Evolutionary conservation across 2,888 invertebrate genomes (phyloP).

Genomic region (Notodonta ziczac): DNA sequence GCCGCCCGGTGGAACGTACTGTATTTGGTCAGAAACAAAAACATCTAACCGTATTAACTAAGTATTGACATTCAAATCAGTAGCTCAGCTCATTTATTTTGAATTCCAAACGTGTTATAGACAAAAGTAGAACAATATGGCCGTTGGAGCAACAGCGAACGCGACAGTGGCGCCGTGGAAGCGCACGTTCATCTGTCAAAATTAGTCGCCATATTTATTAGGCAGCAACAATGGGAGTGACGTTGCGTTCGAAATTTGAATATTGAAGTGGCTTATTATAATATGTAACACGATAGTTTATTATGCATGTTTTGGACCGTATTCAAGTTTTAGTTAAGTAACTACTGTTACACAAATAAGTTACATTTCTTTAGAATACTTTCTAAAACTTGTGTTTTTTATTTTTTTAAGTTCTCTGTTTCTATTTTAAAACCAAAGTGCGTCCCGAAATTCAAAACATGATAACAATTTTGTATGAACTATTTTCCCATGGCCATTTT

Average conservation of each 20-base stretch:
- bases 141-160: slow-evolving; percentile 80
- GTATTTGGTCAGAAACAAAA: slow-evolving; percentile 76
- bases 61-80: slow-evolving; percentile 82
- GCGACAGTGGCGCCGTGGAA: slow-evolving; percentile 79
- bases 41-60: slow-evolving; percentile 74
- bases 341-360: slow-evolving; percentile 6
- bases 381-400: background rate
- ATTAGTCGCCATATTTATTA: slow-evolving; percentile 69
- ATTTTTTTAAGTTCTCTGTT: too few species aligned
- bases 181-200: slow-evolving; percentile 75
- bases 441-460: too few species aligned
- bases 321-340: slow-evolving; percentile 7
- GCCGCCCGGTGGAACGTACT: slow-evolving; percentile 31
- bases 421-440: too few species aligned
- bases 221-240: slow-evolving; percentile 45
- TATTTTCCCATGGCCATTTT: too few species aligned
- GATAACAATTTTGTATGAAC: too few species aligned
- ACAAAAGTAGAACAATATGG: slow-evolving; percentile 74
- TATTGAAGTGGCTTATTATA: slow-evolving; percentile 21
- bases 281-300: slow-evolving; percentile 19
- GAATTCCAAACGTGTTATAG: slow-evolving; percentile 70
- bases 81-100: slow-evolving; percentile 78
- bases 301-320: slow-evolving; percentile 22
- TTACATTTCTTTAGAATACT: background rate
- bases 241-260: slow-evolving; percentile 34